Evolutionary conservation across 2,888 invertebrate genomes (phyloP), one percentile per base, ranked within the genome.

Genomic region (Mayetiola destructor): DNA sequence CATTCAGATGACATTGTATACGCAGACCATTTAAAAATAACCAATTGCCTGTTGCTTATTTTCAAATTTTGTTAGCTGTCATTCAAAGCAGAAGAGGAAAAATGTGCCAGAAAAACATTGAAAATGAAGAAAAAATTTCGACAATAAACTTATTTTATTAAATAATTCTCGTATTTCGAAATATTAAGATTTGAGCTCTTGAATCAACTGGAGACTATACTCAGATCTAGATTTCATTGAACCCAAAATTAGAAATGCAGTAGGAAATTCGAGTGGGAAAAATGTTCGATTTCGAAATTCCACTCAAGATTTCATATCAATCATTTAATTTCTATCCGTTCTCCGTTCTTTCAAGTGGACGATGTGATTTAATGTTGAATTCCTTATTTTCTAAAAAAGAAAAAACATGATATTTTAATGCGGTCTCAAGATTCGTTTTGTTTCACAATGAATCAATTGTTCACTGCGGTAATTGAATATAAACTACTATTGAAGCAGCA

Each of bases 331-430:
- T 9, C 5, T 23, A 23, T 42, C 42, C 32, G n/a, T n/a, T n/a
- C n/a, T n/a, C n/a, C n/a, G n/a, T n/a, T n/a, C n/a, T n/a, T n/a
- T 48, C 16, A 27, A 48, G 48, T 48, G 27, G 48, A 48, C 27
- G 48, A 14, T 8, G 23, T 48, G 27, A 48, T 27, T 27, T 27
- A n/a, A n/a, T n/a, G n/a, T n/a, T n/a, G 27, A 48, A 48, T 16
- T 48, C 27, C 16, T 5, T 2, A 27, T 16, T 27, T 27, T 21
- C 2, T n/a, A n/a, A n/a, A n/a, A n/a, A n/a, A n/a, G n/a, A 23
- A 42, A n/a, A 27, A 14, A 2, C 27, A 12, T 23, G 27, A 48
- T n/a, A 27, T 21, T 23, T 2, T 27, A n/a, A 6, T 12, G 5
- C n/a, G 48, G 6, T 2, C 27, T n/a, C n/a, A 39, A 42, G 14